Conservation (phyloP, 2,888 invertebrate species). For the Pterostichus niger region DNA sequence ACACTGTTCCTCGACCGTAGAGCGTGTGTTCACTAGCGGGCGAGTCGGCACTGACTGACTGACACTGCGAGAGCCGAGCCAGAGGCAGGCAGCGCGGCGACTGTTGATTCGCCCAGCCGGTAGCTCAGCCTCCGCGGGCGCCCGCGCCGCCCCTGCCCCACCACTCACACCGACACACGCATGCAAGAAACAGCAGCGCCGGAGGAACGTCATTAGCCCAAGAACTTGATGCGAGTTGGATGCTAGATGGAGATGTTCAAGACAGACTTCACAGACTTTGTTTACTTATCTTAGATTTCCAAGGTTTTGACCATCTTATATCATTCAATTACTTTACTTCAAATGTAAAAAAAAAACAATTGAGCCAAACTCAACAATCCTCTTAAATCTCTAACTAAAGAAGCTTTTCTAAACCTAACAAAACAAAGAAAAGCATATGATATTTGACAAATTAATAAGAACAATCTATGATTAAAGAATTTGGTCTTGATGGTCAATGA, state of each 20-base stretch:
- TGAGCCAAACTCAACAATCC: too few species aligned
- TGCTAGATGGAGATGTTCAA: background rate
- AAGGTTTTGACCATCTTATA: too few species aligned
- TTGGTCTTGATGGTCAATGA: too few species aligned
- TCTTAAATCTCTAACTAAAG: too few species aligned
- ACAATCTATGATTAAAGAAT: too few species aligned
- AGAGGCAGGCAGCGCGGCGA: conserved; percentile 56
- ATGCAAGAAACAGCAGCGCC: background rate
- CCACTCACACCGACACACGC: conserved; percentile 24
- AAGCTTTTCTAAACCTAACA: too few species aligned
- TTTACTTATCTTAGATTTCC: background rate
- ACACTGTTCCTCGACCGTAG: background rate
- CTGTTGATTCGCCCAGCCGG: conserved; percentile 67
- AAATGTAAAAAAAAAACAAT: too few species aligned
- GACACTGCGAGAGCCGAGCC: conserved; percentile 20
- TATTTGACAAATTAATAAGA: too few species aligned
- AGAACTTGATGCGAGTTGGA: background rate
- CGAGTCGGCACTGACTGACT: conserved; percentile 63
- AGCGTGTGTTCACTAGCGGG: conserved; percentile 1
- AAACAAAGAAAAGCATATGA: too few species aligned
- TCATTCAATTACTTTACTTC: too few species aligned
- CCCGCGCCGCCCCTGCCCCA: conserved; percentile 54
- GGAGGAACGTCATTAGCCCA: conserved; percentile 1
- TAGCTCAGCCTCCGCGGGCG: conserved; percentile 63
- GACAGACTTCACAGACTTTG: background rate